A percentile compares a stretch with the other conserved stretches of the same genome.
phyloP scores from a whole-genome alignment of 1,140 invertebrate species.

The Episyrphus balteatus region DNA sequence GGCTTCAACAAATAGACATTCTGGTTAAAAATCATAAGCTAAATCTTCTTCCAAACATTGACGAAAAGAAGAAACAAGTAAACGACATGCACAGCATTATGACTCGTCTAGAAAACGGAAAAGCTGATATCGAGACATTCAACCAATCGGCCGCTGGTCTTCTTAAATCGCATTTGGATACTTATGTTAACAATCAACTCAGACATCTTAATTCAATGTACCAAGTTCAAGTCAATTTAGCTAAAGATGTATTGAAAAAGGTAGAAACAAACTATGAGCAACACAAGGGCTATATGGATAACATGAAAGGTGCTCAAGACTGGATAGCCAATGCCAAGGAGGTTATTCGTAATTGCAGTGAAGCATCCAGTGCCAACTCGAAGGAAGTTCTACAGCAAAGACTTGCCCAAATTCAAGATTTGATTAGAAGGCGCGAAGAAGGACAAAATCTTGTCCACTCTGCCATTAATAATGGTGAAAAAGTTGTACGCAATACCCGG shows the following conservation, averaged over 20 bases:
- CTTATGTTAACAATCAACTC: slow-evolving; percentile 83
- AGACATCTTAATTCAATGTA: slow-evolving; percentile 83
- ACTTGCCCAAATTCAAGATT: slow-evolving; percentile 69
- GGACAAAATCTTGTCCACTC: slow-evolving; percentile 82
- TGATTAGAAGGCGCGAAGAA: slow-evolving; percentile 74
- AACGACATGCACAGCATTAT: slow-evolving; percentile 67
- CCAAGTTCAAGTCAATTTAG: slow-evolving; percentile 79
- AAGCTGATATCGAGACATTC: slow-evolving; percentile 72
- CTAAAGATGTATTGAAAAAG: slow-evolving; percentile 86
- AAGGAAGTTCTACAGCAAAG: slow-evolving; percentile 74
- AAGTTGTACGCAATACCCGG: slow-evolving; percentile 74
- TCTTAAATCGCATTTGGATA: slow-evolving; percentile 74
- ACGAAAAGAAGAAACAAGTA: slow-evolving; percentile 79
- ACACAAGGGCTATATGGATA: slow-evolving; percentile 72
- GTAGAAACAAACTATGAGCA: slow-evolving; percentile 82
- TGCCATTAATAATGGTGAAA: slow-evolving; percentile 86
- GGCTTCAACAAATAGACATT: slow-evolving; percentile 88
- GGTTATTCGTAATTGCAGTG: slow-evolving; percentile 67
- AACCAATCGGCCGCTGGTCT: slow-evolving; percentile 65
- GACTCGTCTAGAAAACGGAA: slow-evolving; percentile 62
- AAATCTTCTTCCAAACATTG: slow-evolving; percentile 64
- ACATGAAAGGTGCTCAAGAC: slow-evolving; percentile 63
- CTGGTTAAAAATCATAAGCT: slow-evolving; percentile 84
- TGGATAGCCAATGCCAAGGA: slow-evolving; percentile 86
- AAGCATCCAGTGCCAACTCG: slow-evolving; percentile 64